These are phyloP conservation scores for Abscondita cerata DNA, from an alignment of 2,888 invertebrate species.

Conservation along the genomic window DNA sequence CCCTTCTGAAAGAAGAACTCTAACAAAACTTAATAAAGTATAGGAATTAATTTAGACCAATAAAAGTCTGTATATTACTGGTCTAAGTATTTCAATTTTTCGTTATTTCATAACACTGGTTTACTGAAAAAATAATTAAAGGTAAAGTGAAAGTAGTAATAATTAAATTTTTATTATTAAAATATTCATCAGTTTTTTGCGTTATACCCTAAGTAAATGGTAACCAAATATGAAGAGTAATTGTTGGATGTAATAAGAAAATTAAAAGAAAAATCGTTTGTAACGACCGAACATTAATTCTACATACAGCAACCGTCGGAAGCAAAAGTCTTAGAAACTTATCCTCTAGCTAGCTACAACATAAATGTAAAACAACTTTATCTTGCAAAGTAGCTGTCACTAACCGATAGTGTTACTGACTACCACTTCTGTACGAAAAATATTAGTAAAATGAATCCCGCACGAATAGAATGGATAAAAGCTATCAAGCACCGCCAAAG, in stretches of 20 bases:
- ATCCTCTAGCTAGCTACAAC: constrained; percentile 4
- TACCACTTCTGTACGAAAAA: constrained; percentile 29
- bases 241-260: neutral
- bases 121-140: too few relatives aligned
- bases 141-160: too few relatives aligned
- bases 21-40: too few relatives aligned
- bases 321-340: constrained; percentile 4
- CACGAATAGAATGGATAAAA: constrained; percentile 28
- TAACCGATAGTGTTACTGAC: constrained; percentile 30
- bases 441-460: constrained; percentile 33
- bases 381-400: constrained; percentile 22
- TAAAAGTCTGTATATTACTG: too few relatives aligned
- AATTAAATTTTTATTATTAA: too few relatives aligned
- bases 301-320: constrained; percentile 4
- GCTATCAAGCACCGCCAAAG: constrained; percentile 33
- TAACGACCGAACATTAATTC: constrained; percentile 5
- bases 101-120: too few relatives aligned
- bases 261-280: neutral
- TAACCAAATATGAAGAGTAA: too few relatives aligned
- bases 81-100: too few relatives aligned
- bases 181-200: too few relatives aligned
- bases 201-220: too few relatives aligned
- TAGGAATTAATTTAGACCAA: too few relatives aligned
- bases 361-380: constrained; percentile 23
- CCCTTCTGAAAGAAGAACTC: too few relatives aligned